Base-by-base conservation (phyloP, 2,113 vertebrate species). In the Clarias macrocephalus region DNA sequence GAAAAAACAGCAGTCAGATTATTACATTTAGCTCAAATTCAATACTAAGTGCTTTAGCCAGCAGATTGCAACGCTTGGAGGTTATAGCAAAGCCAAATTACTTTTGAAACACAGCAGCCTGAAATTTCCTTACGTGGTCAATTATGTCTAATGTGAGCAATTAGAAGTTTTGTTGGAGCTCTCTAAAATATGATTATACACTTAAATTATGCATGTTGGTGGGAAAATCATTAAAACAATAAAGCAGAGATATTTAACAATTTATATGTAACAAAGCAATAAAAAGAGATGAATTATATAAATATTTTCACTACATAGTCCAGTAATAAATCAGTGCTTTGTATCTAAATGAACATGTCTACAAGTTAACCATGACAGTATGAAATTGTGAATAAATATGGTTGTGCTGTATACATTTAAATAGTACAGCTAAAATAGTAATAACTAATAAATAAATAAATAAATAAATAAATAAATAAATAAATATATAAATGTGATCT, bases 1-100 rank as follows among this genome's bases (percentile, higher is more conserved):
- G 81, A 30, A 87, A 68, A 80, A 72, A 56, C 54, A 72, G 48
- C 48, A 21, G 62, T 68, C 80, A 12, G 70, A 87, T 54, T 18
- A 77, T 54, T 73, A 52, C 73, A 56, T 86, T 57, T 56, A 60
- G 57, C 79, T 80, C 3, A 0, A 37, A 60, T 57, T 80, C 79
- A 37, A 60, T 80, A 80, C 57, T 60, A 80, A 80, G 16, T 60
- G 54, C 56, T 80, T 80, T 80, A 23, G 28, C 56, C 57, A 1
- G 56, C 57, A 80, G 57, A 33, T 30, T 37, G 54, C 28, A 33
- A 30, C 57, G 56, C 56, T 33, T 33, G 2, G 28, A 66, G 76
- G 62, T 66, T 85, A 33, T 16, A 63, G n/a, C 42, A 56, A 83
- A 83, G 42, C n/a, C 48, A 59, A 70, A 72, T 42, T 7, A 48